These are phyloP conservation scores for Mercenaria mercenaria DNA, from an alignment of 1,140 invertebrate genomes.

Conservation along the genomic window DNA sequence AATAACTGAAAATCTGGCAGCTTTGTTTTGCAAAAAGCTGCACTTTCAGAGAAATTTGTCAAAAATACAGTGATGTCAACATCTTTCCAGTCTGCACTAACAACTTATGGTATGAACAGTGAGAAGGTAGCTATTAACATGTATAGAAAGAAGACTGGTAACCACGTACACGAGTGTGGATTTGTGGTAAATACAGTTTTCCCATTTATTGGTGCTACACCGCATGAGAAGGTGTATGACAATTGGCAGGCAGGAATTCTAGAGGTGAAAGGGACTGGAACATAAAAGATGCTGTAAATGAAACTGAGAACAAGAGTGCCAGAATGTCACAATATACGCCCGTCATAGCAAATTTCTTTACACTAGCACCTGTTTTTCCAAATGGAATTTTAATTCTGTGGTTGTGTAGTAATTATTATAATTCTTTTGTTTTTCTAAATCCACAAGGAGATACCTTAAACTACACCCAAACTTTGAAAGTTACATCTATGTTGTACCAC, in stretches of 20 bases:
- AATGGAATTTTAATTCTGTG: too few species aligned
- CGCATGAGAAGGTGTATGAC: conserved; percentile 65
- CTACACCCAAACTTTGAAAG: too few species aligned
- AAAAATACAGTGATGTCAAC: not conserved
- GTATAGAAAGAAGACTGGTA: conserved; percentile 13
- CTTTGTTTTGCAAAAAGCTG: not conserved
- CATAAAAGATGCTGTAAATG: not conserved
- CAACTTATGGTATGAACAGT: conserved; percentile 5
- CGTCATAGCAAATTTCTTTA: too few species aligned
- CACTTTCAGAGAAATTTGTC: not conserved
- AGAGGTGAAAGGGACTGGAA: conserved; percentile 53
- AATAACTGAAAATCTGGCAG: conserved; percentile 8
- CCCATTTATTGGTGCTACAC: conserved; percentile 61
- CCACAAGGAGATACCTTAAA: too few species aligned
- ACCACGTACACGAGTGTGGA: conserved; percentile 66
- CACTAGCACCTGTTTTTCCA: too few species aligned
- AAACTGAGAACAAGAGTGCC: too few species aligned
- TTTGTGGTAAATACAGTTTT: conserved; percentile 62
- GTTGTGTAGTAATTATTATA: too few species aligned
- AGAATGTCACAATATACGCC: too few species aligned
- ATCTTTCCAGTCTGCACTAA: not conserved
- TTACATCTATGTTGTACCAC: too few species aligned
- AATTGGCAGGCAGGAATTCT: conserved; percentile 22
- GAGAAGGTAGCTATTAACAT: conserved; percentile 33
- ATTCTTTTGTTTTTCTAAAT: too few species aligned